phyloP scores from a whole-genome alignment of 2,113 vertebrate genomes.

The Oenanthe melanoleuca region DNA sequence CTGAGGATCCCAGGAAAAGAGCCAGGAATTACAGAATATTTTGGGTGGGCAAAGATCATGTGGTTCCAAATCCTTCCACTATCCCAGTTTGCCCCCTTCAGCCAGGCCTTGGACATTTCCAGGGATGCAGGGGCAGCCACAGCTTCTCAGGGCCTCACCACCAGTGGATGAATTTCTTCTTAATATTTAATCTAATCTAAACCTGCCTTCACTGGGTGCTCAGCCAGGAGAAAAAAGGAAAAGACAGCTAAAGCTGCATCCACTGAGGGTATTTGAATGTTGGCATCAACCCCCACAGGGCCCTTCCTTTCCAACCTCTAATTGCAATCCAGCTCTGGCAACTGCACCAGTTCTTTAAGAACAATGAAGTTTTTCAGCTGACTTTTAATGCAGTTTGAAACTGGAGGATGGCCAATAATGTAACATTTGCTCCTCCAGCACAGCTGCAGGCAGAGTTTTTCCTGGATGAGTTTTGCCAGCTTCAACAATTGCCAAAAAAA shows the following conservation, averaged over 20 bases:
- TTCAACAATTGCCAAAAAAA: neutral
- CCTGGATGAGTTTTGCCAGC: slow-evolving; percentile 6
- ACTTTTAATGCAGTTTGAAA: slow-evolving; percentile 56
- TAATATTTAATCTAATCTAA: neutral
- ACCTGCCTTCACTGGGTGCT: neutral
- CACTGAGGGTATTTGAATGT: neutral
- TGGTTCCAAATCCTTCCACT: neutral
- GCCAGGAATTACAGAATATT: neutral
- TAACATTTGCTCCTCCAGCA: slow-evolving; percentile 29
- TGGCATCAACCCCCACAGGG: neutral
- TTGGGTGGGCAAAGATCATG: neutral
- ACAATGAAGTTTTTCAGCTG: slow-evolving; percentile 66
- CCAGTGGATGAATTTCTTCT: neutral
- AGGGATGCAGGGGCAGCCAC: neutral
- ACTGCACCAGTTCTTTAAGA: slow-evolving; percentile 28
- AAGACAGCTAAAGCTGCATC: neutral
- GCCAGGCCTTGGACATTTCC: neutral
- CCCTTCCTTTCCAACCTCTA: neutral
- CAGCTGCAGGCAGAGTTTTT: slow-evolving; percentile 42
- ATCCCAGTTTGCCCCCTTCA: accelerated
- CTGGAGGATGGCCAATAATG: slow-evolving; percentile 30
- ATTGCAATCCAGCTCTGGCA: slow-evolving; percentile 40
- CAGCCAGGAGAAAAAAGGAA: neutral
- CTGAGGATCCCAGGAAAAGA: neutral
- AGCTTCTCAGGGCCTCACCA: neutral